phyloP scores from a whole-genome alignment of 2,113 vertebrate genomes.

The Leptocoma aspasia region DNA sequence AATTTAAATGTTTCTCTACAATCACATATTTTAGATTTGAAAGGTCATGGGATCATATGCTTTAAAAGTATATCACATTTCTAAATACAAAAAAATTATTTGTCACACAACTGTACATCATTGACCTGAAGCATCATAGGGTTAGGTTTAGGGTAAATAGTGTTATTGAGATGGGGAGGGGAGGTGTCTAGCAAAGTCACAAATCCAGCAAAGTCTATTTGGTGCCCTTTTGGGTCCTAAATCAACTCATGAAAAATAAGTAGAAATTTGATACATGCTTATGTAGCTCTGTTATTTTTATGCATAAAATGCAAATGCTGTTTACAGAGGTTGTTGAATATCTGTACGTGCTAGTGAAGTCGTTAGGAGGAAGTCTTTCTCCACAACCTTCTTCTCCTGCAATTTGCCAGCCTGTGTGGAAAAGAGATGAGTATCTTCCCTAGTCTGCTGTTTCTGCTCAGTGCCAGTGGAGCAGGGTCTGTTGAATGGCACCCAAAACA shows the following conservation, averaged over 20 bases:
- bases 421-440: rapidly evolving
- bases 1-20: background rate
- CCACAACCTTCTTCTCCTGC: background rate
- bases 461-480: rapidly evolving
- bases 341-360: background rate
- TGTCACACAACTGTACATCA: background rate
- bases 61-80: background rate
- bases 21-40: background rate
- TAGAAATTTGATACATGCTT: background rate
- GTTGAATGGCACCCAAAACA: background rate
- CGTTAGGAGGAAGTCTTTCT: background rate
- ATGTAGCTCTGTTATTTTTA: background rate
- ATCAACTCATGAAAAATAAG: background rate
- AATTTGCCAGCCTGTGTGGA: background rate
- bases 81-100: background rate
- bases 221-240: background rate
- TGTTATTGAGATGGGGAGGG: background rate
- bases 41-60: background rate
- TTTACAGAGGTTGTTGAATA: background rate
- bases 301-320: background rate
- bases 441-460: background rate
- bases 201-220: background rate
- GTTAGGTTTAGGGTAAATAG: background rate
- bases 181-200: background rate
- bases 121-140: background rate